Conservation (phyloP, 2,797 vertebrate genomes). For the Bufotes viridis region DNA sequence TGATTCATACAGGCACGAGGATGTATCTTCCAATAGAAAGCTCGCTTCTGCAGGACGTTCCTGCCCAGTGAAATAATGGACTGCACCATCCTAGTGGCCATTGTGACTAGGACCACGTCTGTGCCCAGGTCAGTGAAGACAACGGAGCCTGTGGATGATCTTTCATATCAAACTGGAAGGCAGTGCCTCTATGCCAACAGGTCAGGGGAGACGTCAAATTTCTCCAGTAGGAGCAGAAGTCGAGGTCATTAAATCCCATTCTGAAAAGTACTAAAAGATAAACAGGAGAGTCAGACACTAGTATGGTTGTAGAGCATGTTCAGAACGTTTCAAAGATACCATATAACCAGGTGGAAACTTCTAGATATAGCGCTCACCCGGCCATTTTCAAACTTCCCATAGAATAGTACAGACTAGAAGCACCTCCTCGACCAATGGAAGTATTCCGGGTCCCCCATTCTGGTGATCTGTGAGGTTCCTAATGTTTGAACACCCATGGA, state of each 20-base stretch:
- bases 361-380: no score
- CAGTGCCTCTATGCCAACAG: constrained; percentile 17
- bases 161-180: constrained; percentile 38
- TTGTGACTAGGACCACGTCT: constrained; percentile 43
- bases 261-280: not conserved
- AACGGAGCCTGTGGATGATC: not conserved
- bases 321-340: no score
- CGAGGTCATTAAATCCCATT: constrained; percentile 33
- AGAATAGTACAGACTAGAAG: no score
- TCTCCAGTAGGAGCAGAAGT: not conserved
- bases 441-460: no score
- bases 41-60: constrained; percentile 16
- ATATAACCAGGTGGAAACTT: no score
- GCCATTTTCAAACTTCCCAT: no score
- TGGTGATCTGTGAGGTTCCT: no score
- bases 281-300: not conserved
- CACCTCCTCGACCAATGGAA: no score
- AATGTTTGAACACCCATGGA: no score
- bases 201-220: constrained; percentile 34
- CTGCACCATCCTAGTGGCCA: constrained; percentile 37
- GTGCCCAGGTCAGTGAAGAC: constrained; percentile 10
- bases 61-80: constrained; percentile 1
- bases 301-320: no score
- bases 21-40: constrained; percentile 6
- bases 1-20: constrained; percentile 12